These are phyloP conservation scores for Dromaius novaehollandiae DNA, from an alignment of 2,113 vertebrate species.

Conservation along the genomic window DNA sequence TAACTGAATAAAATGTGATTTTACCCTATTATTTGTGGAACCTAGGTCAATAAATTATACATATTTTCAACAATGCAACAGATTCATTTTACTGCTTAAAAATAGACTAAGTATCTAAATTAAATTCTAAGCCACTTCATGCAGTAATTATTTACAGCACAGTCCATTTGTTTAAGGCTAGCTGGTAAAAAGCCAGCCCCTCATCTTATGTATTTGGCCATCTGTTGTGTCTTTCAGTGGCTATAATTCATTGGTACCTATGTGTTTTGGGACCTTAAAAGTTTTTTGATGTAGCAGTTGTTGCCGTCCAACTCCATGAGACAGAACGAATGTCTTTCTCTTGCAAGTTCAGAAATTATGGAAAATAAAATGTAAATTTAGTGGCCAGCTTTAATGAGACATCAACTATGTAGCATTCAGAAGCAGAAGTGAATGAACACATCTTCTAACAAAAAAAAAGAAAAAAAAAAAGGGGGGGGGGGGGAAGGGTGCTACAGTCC, in stretches of 20 bases:
- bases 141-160: constrained; percentile 61
- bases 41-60: constrained; percentile 34
- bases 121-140: constrained; percentile 8
- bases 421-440: not conserved
- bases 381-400: not conserved
- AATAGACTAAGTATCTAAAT: constrained; percentile 52
- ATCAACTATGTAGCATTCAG: not conserved
- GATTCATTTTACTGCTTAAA: constrained; percentile 48
- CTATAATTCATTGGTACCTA: not conserved
- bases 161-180: constrained; percentile 36
- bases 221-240: constrained; percentile 10
- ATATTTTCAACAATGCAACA: constrained; percentile 45
- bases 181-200: constrained; percentile 9
- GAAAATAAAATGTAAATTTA: not conserved
- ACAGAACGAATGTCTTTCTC: not conserved
- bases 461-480: not conserved
- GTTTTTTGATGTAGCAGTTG: not conserved
- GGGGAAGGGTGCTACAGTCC: not conserved
- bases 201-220: constrained; percentile 5
- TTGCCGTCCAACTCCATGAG: not conserved
- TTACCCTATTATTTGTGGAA: constrained; percentile 18
- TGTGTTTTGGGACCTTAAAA: not conserved
- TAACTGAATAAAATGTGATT: not conserved
- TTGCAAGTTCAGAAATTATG: not conserved
- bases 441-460: not conserved